These are phyloP conservation scores for Boloria euphrosyne DNA, from an alignment of 2,888 invertebrate genomes.

Conservation along the genomic window DNA sequence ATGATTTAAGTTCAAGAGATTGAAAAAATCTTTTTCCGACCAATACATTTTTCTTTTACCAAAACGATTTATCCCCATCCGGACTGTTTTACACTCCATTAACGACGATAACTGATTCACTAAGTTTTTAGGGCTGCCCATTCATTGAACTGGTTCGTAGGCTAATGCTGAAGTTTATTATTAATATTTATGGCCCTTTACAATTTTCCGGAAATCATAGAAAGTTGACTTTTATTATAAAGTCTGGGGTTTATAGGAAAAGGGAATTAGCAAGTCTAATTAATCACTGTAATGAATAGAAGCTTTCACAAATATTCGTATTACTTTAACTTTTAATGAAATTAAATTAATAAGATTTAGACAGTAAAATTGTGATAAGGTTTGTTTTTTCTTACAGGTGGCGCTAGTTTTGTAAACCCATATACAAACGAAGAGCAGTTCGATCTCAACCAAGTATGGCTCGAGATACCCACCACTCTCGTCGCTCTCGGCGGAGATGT, in stretches of 20 bases:
- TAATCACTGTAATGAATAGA: constrained; percentile 3
- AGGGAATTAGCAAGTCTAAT: background rate
- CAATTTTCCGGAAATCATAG: constrained; percentile 10
- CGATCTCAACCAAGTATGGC: constrained; percentile 77
- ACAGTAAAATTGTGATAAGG: background rate
- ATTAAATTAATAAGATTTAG: background rate
- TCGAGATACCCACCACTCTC: constrained; percentile 88
- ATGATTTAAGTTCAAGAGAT: background rate
- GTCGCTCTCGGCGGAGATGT: constrained; percentile 91
- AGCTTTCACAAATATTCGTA: background rate
- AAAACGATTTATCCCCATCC: constrained; percentile 35
- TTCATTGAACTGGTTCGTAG: constrained; percentile 32
- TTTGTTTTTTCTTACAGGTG: constrained; percentile 52
- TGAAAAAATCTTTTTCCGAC: constrained; percentile 10
- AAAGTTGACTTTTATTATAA: constrained; percentile 14
- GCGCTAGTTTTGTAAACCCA: constrained; percentile 67
- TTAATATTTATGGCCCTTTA: constrained; percentile 29
- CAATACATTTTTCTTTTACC: constrained; percentile 11
- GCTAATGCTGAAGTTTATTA: constrained; percentile 19
- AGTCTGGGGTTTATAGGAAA: background rate
- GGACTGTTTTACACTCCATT: constrained; percentile 45
- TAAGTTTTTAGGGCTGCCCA: constrained; percentile 36
- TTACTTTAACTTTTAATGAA: background rate
- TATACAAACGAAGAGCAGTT: constrained; percentile 64
- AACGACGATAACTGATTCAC: constrained; percentile 38